Evolutionary conservation across 1,140 invertebrate species (phyloP), one percentile per base, ranked within the genome.

Genomic region (Theocolax elegans): DNA sequence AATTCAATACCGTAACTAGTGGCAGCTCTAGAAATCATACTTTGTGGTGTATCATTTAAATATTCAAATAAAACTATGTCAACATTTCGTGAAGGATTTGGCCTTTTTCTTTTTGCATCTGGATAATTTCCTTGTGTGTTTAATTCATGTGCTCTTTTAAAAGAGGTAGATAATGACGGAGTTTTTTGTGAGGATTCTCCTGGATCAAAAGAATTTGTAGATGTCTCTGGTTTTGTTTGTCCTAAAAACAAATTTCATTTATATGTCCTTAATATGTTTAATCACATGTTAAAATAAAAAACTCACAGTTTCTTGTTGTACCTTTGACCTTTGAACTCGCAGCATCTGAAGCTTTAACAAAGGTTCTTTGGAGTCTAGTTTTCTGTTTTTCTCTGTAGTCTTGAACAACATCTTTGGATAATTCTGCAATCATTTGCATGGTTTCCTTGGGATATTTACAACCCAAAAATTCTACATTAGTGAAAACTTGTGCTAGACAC

Each of bases 371-470:
- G 10, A 92, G 78, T 76, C 90, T 93, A 46, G 83, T 87, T 71
- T 90, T 89, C 38, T 92, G 86, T 70, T 89, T 91, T 49, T 91
- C 87, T 56, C 90, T 87, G 75, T 91, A 93, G 44, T 91, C 90
- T 27, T 86, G 85, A 0, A 90, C 90, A 1, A 94, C 87, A 40
- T 92, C 92, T 79, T 90, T 84, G 0, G 93, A 91, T 42, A 95
- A 79, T 77, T 92, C 90, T 0, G 89, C 88, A 62, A 96, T 89
- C 42, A 91, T 79, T 21, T 88, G 84, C 95, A 96, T 96, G 0
- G 94, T 93, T 74, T 91, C 88, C 42, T 86, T 79, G 23, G 94
- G 93, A 85, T 96, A 96, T 76, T 92, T 94, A 87, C 94, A 95
- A 46, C 94, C 94, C 76, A 96, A 86, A 62, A 95, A 89, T 81